Conservation (phyloP, 2,113 vertebrate species). For the Neoarius graeffei region DNA sequence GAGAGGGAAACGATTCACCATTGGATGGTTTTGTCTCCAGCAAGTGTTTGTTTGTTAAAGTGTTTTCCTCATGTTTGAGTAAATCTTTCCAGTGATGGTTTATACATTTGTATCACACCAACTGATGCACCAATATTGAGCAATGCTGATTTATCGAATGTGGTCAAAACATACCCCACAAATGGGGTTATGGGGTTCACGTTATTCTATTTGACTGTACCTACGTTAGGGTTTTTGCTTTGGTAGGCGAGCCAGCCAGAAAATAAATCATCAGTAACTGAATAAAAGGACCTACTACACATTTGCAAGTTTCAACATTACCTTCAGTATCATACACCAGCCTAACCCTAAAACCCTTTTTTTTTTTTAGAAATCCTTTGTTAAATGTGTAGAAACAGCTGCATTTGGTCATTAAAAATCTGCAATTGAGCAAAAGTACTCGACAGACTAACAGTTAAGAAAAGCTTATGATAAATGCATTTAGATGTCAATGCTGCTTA, state of each 20-base stretch:
- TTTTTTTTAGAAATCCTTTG: neutral
- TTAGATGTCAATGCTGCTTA: neutral
- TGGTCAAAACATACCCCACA: neutral
- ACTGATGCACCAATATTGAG: neutral
- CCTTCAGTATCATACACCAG: neutral
- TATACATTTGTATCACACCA: neutral
- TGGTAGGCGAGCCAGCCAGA: neutral
- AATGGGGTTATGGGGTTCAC: too few relatives aligned
- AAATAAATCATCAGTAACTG: neutral
- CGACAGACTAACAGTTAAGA: neutral
- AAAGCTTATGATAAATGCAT: neutral
- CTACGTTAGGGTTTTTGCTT: neutral
- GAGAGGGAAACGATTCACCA: neutral
- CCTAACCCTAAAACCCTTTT: neutral
- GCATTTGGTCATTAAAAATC: neutral
- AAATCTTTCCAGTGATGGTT: slow-evolving; percentile 4
- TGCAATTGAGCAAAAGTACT: neutral
- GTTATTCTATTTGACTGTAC: neutral
- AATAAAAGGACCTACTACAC: neutral
- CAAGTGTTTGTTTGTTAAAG: neutral
- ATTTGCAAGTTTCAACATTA: neutral
- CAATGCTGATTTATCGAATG: neutral
- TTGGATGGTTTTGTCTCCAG: slow-evolving; percentile 18
- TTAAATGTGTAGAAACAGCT: neutral
- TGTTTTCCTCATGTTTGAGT: slow-evolving; percentile 23